Base-by-base conservation (phyloP, 2,888 invertebrate species). In the Helobdella robusta region DNA sequence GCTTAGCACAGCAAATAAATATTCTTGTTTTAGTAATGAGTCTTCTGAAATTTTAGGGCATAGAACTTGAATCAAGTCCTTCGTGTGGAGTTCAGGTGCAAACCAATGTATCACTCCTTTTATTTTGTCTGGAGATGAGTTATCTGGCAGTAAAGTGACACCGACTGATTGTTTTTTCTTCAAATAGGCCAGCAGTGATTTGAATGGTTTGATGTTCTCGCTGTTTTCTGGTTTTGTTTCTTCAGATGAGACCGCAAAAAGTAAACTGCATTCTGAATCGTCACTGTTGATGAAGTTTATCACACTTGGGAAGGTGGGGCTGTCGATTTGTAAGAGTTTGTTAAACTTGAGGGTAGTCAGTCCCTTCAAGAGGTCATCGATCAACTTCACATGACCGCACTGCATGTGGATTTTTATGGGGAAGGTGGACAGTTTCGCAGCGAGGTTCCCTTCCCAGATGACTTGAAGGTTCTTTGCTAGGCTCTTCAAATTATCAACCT, bases 401-500 rank as follows among this genome's bases (percentile, higher is more conserved):
- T 91, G 90, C 64, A 91, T 83, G 80, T 94, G 91, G 79, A 95
- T 89, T 76, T 93, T 91, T 5, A 93, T 89, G 48, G 92, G 91
- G 79, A 95, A 95, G 4, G 92, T 83, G n/a, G 92, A 93, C 76
- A 91, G 94, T 79, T 95, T 95, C 59, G 95, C 82, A 68, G 94
- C 91, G n/a, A 97, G 82, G 11, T 92, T 91, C 20, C 95, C 95
- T 78, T 91, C 90, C 95, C 95, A 97, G 23, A 88, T 84, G 0
- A 88, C 88, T 15, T 79, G 79, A 50, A 80, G 73, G 70, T 77
- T 75, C 66, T 79, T 79, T 3, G 77, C 75, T 30, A 81, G 72
- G 68, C 80, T 79, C 50, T 71, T 68, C 20, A 81, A 69, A 48
- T 66, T 72, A 18, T 68, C 28, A 8, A 59, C 66, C 20, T 63